phyloP scores from a whole-genome alignment of 2,888 invertebrate genomes.

The Lamellibrachia columna region DNA sequence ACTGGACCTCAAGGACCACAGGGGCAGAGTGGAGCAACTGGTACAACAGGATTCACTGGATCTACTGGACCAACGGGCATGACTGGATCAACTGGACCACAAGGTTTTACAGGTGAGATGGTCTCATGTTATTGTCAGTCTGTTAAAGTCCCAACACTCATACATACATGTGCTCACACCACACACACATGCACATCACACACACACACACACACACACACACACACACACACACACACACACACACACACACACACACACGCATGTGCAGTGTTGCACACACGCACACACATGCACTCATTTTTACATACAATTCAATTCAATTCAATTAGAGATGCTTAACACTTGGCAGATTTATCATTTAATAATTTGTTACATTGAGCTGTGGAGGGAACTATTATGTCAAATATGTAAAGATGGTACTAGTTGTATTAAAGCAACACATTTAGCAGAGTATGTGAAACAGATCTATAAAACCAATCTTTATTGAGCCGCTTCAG shows the following conservation, averaged over 20 bases:
- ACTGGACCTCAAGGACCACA: background rate
- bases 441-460: background rate
- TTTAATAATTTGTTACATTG: background rate
- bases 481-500: background rate
- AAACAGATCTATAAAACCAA: background rate
- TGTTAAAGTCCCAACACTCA: background rate
- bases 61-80: background rate
- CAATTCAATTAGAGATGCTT: background rate
- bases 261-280: too few relatives aligned
- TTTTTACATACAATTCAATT: background rate
- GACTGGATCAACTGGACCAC: conserved; percentile 14
- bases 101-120: background rate
- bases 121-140: background rate
- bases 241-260: too few relatives aligned
- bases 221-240: too few relatives aligned
- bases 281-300: background rate
- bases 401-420: background rate
- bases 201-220: too few relatives aligned
- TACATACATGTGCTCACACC: background rate
- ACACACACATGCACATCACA: background rate
- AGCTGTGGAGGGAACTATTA: background rate
- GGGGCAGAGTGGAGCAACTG: background rate
- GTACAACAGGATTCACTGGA: conserved; percentile 18
- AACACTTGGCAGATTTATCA: background rate
- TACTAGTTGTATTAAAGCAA: background rate